phyloP scores from a whole-genome alignment of 1,140 invertebrate species.

The Coboldia fuscipes region DNA sequence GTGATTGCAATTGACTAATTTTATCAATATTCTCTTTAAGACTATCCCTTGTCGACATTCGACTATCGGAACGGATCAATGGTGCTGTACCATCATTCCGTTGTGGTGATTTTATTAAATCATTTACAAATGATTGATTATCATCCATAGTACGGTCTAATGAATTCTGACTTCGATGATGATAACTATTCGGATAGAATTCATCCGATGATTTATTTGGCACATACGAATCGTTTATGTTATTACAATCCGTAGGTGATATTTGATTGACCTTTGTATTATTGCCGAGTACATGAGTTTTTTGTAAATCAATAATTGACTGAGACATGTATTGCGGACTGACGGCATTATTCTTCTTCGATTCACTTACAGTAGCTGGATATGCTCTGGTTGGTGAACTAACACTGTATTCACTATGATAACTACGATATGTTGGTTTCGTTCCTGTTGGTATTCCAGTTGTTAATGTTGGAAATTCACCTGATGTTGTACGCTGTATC shows the following conservation, averaged over 20 bases:
- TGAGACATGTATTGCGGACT: conserved; percentile 15
- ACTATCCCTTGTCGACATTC: conserved; percentile 15
- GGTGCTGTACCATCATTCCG: background rate
- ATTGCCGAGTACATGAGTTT: conserved; percentile 10
- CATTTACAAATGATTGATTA: background rate
- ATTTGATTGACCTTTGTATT: background rate
- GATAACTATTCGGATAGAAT: conserved; percentile 9
- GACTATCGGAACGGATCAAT: conserved; percentile 4
- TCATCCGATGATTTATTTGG: conserved; percentile 17
- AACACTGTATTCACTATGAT: background rate
- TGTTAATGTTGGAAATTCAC: background rate
- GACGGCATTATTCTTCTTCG: no score
- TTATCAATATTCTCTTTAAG: conserved; percentile 20
- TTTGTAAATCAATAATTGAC: conserved; percentile 20
- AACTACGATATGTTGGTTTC: background rate
- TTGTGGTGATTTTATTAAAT: background rate
- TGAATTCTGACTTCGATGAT: conserved; percentile 2
- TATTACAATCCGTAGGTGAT: conserved; percentile 13
- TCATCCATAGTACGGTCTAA: no score
- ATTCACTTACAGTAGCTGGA: background rate
- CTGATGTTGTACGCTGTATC: background rate
- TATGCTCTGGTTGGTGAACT: background rate
- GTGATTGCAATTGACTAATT: conserved; percentile 19
- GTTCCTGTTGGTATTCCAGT: background rate
- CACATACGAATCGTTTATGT: conserved; percentile 14